Percentiles rank a stretch among this genome's conserved stretches.
Evolutionary conservation across 64 coral and sea anemone genomes (phyloP).

Genomic region (Pocillopora verrucosa): DNA sequence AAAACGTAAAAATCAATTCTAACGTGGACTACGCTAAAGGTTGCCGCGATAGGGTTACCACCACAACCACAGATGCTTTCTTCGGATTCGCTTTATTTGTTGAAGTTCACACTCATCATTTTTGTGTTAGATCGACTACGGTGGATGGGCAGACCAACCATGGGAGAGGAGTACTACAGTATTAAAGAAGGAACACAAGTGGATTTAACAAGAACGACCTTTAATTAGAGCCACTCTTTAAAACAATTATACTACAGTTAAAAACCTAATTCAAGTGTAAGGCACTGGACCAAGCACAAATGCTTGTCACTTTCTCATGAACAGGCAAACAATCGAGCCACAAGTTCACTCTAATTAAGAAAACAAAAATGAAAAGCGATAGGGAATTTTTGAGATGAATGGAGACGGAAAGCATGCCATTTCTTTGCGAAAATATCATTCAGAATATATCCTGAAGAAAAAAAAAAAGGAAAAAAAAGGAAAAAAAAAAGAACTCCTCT

Average conservation of each 20-base stretch:
- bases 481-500: background rate
- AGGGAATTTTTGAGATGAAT: background rate
- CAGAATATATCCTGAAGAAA: background rate
- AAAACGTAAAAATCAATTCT: no score
- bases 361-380: background rate
- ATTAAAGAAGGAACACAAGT: background rate
- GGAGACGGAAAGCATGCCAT: no score
- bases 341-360: background rate
- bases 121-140: no score
- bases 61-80: no score
- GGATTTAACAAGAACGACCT: slow-evolving; percentile 3
- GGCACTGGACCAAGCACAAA: background rate
- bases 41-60: no score
- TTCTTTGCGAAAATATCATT: background rate
- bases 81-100: no score
- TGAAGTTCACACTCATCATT: no score
- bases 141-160: background rate
- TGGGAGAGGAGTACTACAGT: background rate
- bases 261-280: slow-evolving; percentile 17
- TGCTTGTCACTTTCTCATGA: background rate
- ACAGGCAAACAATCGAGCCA: background rate
- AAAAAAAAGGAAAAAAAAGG: background rate
- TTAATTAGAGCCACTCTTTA: slow-evolving; percentile 49
- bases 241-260: slow-evolving; percentile 49
- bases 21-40: no score